These are phyloP conservation scores for Monomorium pharaonis DNA, from an alignment of 1,140 invertebrate genomes.

Conservation along the genomic window DNA sequence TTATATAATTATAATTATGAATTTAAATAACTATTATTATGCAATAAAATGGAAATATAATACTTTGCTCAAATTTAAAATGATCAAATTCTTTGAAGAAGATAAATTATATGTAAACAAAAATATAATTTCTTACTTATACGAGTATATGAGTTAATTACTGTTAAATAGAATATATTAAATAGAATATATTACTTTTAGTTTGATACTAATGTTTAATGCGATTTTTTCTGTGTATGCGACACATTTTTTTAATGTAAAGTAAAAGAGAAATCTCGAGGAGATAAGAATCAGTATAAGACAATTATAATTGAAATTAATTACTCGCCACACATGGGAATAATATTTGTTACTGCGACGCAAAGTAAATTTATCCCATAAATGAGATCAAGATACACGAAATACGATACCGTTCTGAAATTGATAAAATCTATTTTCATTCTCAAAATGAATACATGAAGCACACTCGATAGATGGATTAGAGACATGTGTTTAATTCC, in stretches of 20 bases:
- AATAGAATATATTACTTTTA: no score
- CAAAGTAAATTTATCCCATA: neutral
- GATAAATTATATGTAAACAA: no score
- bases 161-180: no score
- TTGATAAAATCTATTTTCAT: neutral
- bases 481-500: slow-evolving; percentile 8
- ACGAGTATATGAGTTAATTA: no score
- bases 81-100: no score
- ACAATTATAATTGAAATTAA: neutral
- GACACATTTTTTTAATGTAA: neutral
- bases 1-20: no score
- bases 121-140: no score
- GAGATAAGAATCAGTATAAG: neutral
- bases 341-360: neutral
- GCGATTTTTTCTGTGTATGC: neutral
- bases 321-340: neutral
- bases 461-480: neutral
- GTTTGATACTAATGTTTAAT: no score
- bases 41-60: no score
- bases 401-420: neutral
- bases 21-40: no score
- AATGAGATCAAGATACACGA: neutral
- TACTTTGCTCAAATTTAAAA: no score
- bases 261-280: neutral
- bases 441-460: neutral